Evolutionary conservation across 2,888 invertebrate genomes (phyloP).

Genomic region (Cheilosia pagana): DNA sequence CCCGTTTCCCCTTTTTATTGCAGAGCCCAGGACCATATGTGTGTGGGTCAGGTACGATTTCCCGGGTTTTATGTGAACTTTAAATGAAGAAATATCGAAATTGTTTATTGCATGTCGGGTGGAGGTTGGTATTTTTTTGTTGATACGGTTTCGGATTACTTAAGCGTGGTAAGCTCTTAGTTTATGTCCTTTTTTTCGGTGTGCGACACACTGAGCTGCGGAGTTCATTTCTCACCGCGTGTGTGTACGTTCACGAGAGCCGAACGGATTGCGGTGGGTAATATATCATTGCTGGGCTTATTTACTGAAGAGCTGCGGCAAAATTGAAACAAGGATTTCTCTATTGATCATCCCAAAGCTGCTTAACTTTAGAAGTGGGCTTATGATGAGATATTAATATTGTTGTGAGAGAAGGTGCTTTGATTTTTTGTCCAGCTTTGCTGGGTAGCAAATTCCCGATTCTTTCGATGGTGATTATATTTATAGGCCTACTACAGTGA

Average conservation of each 20-base stretch:
- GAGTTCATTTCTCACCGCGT: constrained; percentile 20
- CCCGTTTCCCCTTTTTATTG: constrained; percentile 36
- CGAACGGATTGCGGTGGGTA: constrained; percentile 6
- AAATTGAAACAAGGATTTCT: not conserved
- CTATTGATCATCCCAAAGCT: not conserved
- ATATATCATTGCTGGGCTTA: constrained; percentile 17
- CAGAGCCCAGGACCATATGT: constrained; percentile 1
- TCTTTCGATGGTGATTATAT: too few species aligned
- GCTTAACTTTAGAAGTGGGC: not conserved
- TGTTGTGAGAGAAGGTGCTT: too few species aligned
- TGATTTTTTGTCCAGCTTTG: too few species aligned
- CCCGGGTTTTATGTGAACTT: constrained; percentile 10
- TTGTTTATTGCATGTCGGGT: not conserved
- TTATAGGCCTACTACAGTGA: too few species aligned
- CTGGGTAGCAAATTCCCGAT: too few species aligned
- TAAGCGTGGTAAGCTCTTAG: constrained; percentile 21
- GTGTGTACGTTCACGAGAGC: not conserved
- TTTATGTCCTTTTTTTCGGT: not conserved
- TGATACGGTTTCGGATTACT: constrained; percentile 1
- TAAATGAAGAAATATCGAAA: constrained; percentile 42
- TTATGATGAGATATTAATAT: too few species aligned
- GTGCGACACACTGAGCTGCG: constrained; percentile 11
- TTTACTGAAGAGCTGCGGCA: not conserved
- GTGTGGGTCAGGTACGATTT: not conserved
- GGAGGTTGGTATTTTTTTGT: not conserved